Percentiles rank a stretch among this genome's conserved stretches.
phyloP scores from a whole-genome alignment of 2,888 invertebrate species.

The Scrobipalpa costella region DNA sequence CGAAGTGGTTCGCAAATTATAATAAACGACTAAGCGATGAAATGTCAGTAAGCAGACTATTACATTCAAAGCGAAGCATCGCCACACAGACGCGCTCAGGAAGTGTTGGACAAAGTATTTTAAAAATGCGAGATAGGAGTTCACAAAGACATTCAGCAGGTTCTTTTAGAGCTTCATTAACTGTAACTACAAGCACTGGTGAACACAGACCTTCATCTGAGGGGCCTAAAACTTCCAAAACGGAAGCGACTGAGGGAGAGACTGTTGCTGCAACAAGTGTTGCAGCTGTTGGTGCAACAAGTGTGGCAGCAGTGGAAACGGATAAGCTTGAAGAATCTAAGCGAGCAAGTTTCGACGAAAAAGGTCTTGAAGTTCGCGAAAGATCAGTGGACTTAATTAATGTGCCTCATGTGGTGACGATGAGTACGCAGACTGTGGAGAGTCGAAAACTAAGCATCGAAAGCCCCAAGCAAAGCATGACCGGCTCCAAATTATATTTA shows the following conservation, averaged over 20 bases:
- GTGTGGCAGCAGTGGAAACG: not conserved
- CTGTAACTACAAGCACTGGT: not conserved
- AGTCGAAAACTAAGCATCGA: not conserved
- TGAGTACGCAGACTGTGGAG: not conserved
- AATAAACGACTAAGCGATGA: constrained; percentile 41
- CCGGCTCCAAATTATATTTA: not conserved
- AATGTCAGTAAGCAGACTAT: not conserved
- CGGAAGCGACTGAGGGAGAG: not conserved
- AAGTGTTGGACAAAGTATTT: not conserved
- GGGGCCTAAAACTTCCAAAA: not conserved
- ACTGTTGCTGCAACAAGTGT: not conserved
- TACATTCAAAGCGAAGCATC: not conserved
- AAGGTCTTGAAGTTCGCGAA: not conserved
- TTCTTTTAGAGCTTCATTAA: not conserved
- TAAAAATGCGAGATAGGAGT: not conserved
- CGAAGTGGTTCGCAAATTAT: constrained; percentile 69
- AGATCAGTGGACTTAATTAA: not conserved
- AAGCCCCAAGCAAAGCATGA: not conserved
- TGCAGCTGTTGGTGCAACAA: not conserved
- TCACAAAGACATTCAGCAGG: not conserved
- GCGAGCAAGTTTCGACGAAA: not conserved
- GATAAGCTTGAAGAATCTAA: not conserved
- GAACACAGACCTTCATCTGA: not conserved
- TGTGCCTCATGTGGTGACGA: not conserved
- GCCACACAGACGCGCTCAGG: not conserved